Percentiles rank a stretch among this genome's conserved stretches.
These are phyloP conservation scores for Megastigmus dorsalis DNA, from an alignment of 2,888 invertebrate genomes.

Conservation along the genomic window DNA sequence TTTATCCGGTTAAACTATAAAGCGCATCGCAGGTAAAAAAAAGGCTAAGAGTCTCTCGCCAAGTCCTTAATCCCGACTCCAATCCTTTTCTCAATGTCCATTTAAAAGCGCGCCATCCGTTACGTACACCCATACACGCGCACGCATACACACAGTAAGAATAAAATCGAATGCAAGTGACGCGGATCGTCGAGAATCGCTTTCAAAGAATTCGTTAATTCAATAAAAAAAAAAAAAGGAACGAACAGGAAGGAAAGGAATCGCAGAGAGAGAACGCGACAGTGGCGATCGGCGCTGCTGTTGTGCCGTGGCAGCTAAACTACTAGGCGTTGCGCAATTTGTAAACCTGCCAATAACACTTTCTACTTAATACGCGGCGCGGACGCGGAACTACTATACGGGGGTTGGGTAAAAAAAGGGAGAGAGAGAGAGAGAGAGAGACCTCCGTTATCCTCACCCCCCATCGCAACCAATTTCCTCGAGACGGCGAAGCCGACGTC, in stretches of 20 bases:
- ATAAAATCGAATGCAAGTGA: background rate
- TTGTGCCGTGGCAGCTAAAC: too few species aligned
- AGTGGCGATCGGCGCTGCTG: background rate
- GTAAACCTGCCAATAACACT: slow-evolving; percentile 62
- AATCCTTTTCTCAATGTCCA: background rate
- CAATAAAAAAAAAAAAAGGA: background rate
- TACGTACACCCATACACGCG: too few species aligned
- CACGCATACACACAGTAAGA: too few species aligned
- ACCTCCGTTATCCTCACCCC: background rate
- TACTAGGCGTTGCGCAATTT: slow-evolving; percentile 59
- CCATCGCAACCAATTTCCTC: slow-evolving; percentile 11
- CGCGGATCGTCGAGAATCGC: background rate
- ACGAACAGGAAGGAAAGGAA: background rate
- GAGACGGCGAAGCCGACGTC: too few species aligned
- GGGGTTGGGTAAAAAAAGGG: too few species aligned
- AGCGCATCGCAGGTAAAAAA: background rate
- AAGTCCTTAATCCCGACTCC: slow-evolving; percentile 11
- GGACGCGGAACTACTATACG: too few species aligned
- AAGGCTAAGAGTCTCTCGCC: background rate
- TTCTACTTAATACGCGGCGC: slow-evolving; percentile 56
- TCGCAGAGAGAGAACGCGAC: background rate
- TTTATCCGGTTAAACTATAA: background rate
- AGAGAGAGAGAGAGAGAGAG: background rate
- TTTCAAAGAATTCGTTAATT: slow-evolving; percentile 18
- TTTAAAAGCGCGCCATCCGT: background rate